Conservation (phyloP, 92 coral and sea anemone genomes). For the Parazoanthus swiftii region DNA sequence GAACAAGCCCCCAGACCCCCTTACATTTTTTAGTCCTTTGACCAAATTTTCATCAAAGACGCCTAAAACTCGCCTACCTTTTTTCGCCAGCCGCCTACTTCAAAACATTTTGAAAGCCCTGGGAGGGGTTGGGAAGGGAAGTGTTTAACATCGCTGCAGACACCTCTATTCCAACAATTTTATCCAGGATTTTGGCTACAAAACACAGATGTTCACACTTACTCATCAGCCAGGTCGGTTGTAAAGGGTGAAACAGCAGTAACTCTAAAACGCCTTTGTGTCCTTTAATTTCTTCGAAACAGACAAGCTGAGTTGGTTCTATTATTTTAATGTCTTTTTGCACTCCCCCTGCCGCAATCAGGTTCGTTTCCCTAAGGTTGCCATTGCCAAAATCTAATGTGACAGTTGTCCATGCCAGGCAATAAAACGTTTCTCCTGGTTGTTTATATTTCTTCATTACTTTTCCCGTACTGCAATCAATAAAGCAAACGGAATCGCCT, state of each 20-base stretch:
- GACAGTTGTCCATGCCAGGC: constrained; percentile 96
- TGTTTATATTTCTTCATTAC: constrained; percentile 97
- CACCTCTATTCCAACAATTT: too few relatives aligned
- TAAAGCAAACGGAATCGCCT: constrained; percentile 97
- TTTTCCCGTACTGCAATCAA: constrained; percentile 92
- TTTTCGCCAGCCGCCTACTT: too few relatives aligned
- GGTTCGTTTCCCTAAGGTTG: constrained; percentile 71
- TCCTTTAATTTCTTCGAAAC: constrained; percentile 90
- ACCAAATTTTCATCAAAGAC: too few relatives aligned
- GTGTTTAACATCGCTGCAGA: too few relatives aligned
- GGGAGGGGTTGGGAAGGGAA: too few relatives aligned
- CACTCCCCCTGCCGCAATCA: constrained; percentile 90
- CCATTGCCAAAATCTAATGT: constrained; percentile 71
- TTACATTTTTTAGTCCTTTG: too few relatives aligned
- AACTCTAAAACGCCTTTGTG: constrained; percentile 88
- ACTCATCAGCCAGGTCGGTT: constrained; percentile 92
- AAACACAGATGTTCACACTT: constrained; percentile 16
- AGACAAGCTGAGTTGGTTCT: constrained; percentile 94
- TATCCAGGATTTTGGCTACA: too few relatives aligned
- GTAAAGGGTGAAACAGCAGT: constrained; percentile 84
- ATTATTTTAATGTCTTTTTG: constrained; percentile 89
- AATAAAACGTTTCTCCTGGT: constrained; percentile 97
- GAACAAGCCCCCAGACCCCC: too few relatives aligned
- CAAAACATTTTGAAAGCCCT: too few relatives aligned
- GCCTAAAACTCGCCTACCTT: too few relatives aligned